Base-by-base conservation (phyloP, 2,113 vertebrate species). In the Paratilapia polleni region DNA sequence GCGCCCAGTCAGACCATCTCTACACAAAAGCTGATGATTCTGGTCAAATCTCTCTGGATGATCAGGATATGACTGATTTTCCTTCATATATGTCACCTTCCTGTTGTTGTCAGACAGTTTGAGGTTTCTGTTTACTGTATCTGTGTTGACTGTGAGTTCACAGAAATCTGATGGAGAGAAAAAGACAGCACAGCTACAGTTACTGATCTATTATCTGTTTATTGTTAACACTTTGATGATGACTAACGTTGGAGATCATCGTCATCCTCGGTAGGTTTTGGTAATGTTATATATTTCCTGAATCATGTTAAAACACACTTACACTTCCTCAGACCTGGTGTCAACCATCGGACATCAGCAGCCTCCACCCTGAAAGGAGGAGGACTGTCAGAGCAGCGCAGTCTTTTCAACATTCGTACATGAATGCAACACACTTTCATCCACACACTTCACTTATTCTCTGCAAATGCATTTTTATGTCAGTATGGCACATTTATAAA, bases 291-390 rank as follows among this genome's bases (percentile, higher is more conserved):
- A 11, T 26, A 13, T 49, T 66, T 66, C n/a, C 63, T 20, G 64
- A 52, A 47, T 52, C 31, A 58, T 24, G 22, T 24, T 22, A 43
- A 66, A 43, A 19, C 24, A 54, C 20, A 28, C 81, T 57, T 66
- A 83, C 81, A 83, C 75, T 83, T 83, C 73, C 14, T 64, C 31
- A 77, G 36, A n/a, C 60, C 81, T 64, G 74, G 73, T 64, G 17
- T 57, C 38, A 77, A 56, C 60, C 60, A 83, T 41, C 31, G 28
- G 34, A 58, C 49, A 28, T 36, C 81, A 22, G 60, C 36, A n/a
- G 81, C 73, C 12, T 77, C 24, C 36, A 47, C 20, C 36, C 81
- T 83, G 73, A 64, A 64, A 28, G 11, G 15, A 61, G 34, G 57
- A 36, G 22, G n/a, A 36, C 20, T 13, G 8, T 47, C 12, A 31